A percentile compares a stretch with the other conserved stretches of the same genome.
These are phyloP conservation scores for Gobiocypris rarus DNA, from an alignment of 2,113 vertebrate genomes.

Conservation along the genomic window DNA sequence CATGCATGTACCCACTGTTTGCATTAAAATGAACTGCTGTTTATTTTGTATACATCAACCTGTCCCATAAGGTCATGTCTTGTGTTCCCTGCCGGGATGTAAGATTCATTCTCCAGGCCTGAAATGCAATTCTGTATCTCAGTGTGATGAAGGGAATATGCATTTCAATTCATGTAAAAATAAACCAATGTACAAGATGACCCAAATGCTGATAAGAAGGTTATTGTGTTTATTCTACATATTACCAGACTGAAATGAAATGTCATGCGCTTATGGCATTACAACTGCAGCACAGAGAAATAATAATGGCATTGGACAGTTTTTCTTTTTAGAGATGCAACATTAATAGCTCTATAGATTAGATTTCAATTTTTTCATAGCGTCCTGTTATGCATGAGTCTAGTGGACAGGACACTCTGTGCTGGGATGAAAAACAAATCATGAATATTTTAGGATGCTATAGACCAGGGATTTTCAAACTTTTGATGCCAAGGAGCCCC, in stretches of 20 bases:
- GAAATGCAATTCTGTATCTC: background rate
- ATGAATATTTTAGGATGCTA: conserved; percentile 12
- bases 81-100: background rate
- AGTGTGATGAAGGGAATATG: background rate
- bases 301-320: conserved; percentile 4
- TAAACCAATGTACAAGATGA: conserved; percentile 12
- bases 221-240: conserved; percentile 25
- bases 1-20: background rate
- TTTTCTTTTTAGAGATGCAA: conserved; percentile 26
- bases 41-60: conserved; percentile 9
- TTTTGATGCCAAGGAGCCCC: background rate
- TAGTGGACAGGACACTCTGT: background rate
- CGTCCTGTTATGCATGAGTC: conserved; percentile 22
- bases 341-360: conserved; percentile 45
- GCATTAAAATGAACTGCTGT: background rate
- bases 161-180: conserved; percentile 39
- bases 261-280: background rate
- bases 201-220: conserved; percentile 27
- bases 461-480: background rate
- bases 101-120: background rate
- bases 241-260: conserved; percentile 19
- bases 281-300: background rate
- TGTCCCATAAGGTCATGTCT: conserved; percentile 32
- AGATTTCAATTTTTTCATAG: conserved; percentile 37
- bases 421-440: background rate